Evolutionary conservation across 1,140 invertebrate genomes (phyloP).

Genomic region (Drosophila hydei): DNA sequence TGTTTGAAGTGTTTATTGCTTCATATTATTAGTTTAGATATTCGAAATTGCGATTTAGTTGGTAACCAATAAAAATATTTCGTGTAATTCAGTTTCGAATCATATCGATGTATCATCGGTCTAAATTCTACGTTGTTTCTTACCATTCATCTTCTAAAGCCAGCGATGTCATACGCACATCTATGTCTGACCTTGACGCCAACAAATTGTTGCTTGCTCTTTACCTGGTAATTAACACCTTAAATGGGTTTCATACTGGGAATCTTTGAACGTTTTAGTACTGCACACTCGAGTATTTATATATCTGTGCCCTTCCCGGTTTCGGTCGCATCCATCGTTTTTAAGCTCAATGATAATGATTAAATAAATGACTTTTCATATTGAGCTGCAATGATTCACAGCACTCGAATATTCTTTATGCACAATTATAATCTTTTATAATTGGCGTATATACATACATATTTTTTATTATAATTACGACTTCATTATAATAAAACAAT

Average conservation of each 20-base stretch:
- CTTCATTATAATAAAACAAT: slow-evolving; percentile 46
- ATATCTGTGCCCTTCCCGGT: background rate
- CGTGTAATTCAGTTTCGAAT: too few species aligned
- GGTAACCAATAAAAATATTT: too few species aligned
- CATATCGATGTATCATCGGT: too few species aligned
- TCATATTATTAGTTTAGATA: too few species aligned
- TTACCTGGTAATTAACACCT: slow-evolving; percentile 4
- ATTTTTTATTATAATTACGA: slow-evolving; percentile 7
- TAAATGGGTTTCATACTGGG: background rate
- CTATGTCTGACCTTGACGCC: background rate
- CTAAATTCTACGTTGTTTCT: too few species aligned
- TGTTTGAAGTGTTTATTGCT: too few species aligned
- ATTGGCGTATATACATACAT: background rate
- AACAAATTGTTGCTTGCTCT: too few species aligned
- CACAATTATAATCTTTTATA: slow-evolving; percentile 37
- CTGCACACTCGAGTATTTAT: background rate
- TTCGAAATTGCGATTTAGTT: background rate
- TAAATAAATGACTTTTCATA: slow-evolving; percentile 31
- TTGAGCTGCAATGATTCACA: slow-evolving; percentile 19
- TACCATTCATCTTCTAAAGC: too few species aligned
- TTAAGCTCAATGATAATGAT: slow-evolving; percentile 11
- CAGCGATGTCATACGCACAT: too few species aligned
- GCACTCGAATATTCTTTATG: slow-evolving; percentile 26
- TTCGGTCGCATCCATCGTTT: background rate
- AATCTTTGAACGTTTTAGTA: background rate